These are phyloP conservation scores for Eupsilia transversa DNA, from an alignment of 2,888 invertebrate genomes.

Conservation along the genomic window DNA sequence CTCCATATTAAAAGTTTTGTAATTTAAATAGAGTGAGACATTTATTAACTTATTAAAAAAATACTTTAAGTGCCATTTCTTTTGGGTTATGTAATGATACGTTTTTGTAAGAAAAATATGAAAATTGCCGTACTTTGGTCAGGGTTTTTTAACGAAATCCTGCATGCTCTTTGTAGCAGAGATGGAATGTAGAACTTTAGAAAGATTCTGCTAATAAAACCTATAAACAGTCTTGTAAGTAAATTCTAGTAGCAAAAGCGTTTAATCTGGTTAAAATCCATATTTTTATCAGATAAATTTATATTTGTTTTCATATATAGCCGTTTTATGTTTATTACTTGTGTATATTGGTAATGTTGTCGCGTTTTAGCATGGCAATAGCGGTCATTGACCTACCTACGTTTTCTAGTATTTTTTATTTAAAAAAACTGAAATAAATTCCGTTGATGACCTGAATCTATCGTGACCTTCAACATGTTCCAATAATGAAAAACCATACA, in stretches of 20 bases:
- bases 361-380: neutral
- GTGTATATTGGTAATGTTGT: neutral
- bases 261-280: neutral
- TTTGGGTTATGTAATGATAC: conserved; percentile 26
- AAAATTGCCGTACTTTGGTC: neutral
- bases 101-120: conserved; percentile 13
- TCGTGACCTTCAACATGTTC: no score
- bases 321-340: neutral
- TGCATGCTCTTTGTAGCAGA: neutral
- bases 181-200: neutral
- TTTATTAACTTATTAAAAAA: conserved; percentile 63
- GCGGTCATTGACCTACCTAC: no score
- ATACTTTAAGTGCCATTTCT: conserved; percentile 45
- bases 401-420: no score
- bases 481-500: neutral
- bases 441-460: no score
- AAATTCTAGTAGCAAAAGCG: no score
- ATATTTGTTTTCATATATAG: neutral
- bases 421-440: no score
- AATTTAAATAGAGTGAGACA: conserved; percentile 52
- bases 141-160: neutral
- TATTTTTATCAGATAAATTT: neutral
- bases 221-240: neutral
- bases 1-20: conserved; percentile 55
- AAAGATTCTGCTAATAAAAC: neutral